phyloP scores from a whole-genome alignment of 92 coral and sea anemone species.

The Scolanthus callimorphus region DNA sequence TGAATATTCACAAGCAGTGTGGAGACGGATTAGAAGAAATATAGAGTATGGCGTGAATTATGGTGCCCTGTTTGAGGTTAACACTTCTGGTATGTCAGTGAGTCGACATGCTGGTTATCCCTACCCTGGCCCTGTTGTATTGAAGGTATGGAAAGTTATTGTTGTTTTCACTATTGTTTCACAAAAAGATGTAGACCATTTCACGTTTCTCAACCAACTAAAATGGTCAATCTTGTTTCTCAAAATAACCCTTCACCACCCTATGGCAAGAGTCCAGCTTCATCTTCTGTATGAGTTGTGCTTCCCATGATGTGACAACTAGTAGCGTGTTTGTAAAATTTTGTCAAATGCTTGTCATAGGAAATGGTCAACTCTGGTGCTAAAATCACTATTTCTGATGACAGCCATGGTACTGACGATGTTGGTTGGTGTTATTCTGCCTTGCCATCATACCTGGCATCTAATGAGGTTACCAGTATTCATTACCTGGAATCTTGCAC shows the following conservation, averaged over 20 bases:
- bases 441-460: slow-evolving; percentile 28
- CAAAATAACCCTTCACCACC: too few relatives aligned
- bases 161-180: too few relatives aligned
- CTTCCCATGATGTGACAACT: too few relatives aligned
- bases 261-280: too few relatives aligned
- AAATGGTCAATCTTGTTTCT: too few relatives aligned
- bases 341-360: too few relatives aligned
- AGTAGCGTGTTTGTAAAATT: too few relatives aligned
- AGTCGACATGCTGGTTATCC: slow-evolving; percentile 44
- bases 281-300: too few relatives aligned
- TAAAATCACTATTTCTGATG: slow-evolving; percentile 56
- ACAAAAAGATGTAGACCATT: too few relatives aligned
- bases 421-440: slow-evolving; percentile 55
- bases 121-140: slow-evolving; percentile 41
- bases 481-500: slow-evolving; percentile 39
- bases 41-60: slow-evolving; percentile 48
- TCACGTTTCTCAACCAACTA: too few relatives aligned
- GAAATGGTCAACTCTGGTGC: slow-evolving; percentile 38
- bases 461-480: slow-evolving; percentile 28
- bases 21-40: slow-evolving; percentile 55
- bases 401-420: slow-evolving; percentile 63
- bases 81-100: slow-evolving; percentile 48
- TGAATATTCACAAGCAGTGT: slow-evolving; percentile 29
- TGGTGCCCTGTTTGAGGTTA: slow-evolving; percentile 75
- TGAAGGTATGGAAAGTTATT: too few relatives aligned